A percentile compares a stretch with the other conserved stretches of the same genome.
Conservation (phyloP, 1,140 invertebrate species). For the Daktulosphaira vitifoliae region DNA sequence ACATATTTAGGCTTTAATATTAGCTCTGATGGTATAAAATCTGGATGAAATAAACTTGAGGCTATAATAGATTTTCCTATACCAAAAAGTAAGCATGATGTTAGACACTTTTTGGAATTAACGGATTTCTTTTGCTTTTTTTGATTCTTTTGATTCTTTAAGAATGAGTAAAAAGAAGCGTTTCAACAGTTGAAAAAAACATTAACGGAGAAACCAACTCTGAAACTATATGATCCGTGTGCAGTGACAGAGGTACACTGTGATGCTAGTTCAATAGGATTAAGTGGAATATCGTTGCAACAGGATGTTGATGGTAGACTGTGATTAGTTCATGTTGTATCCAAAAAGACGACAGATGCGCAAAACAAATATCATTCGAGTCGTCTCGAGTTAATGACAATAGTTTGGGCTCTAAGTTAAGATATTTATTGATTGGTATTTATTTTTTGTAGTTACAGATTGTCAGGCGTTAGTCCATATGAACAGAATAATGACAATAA, state of each 20-base stretch:
- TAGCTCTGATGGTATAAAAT: not conserved
- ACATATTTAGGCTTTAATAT: not conserved
- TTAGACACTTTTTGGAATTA: not conserved
- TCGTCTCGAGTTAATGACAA: no score
- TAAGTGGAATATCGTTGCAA: not conserved
- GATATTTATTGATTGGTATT: not conserved
- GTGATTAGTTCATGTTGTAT: no score
- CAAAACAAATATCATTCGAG: conserved; percentile 17
- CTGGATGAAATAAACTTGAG: not conserved
- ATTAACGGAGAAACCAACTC: not conserved
- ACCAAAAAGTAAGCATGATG: no score
- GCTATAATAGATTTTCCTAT: not conserved
- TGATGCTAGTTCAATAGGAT: not conserved
- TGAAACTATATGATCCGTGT: no score
- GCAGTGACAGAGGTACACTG: no score
- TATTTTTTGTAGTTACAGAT: not conserved
- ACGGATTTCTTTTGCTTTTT: not conserved
- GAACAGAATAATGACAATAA: conserved; percentile 33
- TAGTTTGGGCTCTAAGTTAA: no score
- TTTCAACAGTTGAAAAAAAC: conserved; percentile 32
- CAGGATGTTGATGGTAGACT: no score
- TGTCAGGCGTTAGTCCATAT: conserved; percentile 19
- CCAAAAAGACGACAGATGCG: no score
- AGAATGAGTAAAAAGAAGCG: not conserved
- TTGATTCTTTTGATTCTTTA: not conserved